Base-by-base conservation (phyloP, 2,888 invertebrate genomes). In the Drosophila mayaguana region DNA sequence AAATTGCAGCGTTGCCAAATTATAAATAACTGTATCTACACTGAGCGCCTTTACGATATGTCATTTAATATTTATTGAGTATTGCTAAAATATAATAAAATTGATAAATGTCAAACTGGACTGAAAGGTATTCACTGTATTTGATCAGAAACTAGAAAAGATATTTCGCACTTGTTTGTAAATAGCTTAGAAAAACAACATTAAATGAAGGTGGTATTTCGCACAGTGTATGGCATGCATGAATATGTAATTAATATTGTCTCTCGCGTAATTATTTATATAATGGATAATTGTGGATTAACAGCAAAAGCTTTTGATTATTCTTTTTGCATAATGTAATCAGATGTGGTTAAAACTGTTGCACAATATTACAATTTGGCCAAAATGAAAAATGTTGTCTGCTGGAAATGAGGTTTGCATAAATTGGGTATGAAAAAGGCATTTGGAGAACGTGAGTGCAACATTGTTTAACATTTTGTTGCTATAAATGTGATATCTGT, bases 331-430 rank as follows among this genome's bases (percentile, higher is more conserved):
- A 8, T 45, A 20, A 42, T 18, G 5, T 42, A 16, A 14, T 22
- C 14, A 50, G n/a, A 11, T 8, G 12, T 16, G 57, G n/a, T 38
- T 36, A 43, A 43, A 48, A 50, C 57, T 22, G 50, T 32, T 69
- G 16, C 8, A 20, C 22, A 22, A 16, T 45, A 22, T 45, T 22
- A 12, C 20, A 18, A 12, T 6, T 20, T 43, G 12, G 14, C 14
- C 11, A 61, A 73, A 69, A 81, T 71, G 64, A 69, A 76, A 80
- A 77, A 80, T 14, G 81, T 78, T 78, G 75, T 67, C 73, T 80
- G 78, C 62, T 61, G 61, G 61, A 83, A 83, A 83, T 85, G 75
- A 76, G 83, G 79, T 83, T 86, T 79, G 71, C 81, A 79, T 83
- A 86, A 86, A 83, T 83, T 73, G 73, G 73, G 73, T 57, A 75